Base-by-base conservation (phyloP, 2,113 vertebrate species). In the Panthera tigris region DNA sequence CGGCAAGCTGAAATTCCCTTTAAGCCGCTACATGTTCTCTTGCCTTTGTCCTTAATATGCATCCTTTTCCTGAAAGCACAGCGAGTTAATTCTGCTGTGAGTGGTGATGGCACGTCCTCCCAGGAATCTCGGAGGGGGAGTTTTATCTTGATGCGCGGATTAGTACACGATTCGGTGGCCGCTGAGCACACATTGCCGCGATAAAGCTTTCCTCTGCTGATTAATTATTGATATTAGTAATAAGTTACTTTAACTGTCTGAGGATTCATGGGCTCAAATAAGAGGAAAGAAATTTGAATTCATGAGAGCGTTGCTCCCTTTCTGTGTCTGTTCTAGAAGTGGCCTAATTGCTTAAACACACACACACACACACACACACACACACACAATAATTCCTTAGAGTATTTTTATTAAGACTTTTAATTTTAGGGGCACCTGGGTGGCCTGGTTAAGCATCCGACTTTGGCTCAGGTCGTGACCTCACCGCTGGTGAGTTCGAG, bases 171-270 rank as follows among this genome's bases (percentile, higher is more conserved):
- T 95, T 96, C 95, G 91, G 84, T 63, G 1, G 31, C 90, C 61
- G 27, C 29, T 73, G 81, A 97, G 84, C 92, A 88, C 36, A 90
- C 50, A 74, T 97, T 57, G 79, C 89, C 57, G 81, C 25, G 33
- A 94, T 78, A 78, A 65, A 23, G 91, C 61, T 97, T 5, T 92
- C 50, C 80, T 91, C 69, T 93, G 14, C 68, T 92, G 7, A 83
- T 55, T 94, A 79, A 94, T 93, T 80, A 45, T 65, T 89, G 57
- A 86, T 96, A 33, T 48, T 69, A 87, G 65, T 92, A 95, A 87
- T 74, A 65, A 76, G 23, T 48, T 84, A 23, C 48, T 97, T 41
- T 89, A 61, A 65, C 29, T 41, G 16, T 45, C 57, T 92, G 6
- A 23, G 91, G 31, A 88, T 83, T 92, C 73, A 55, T 19, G 55